phyloP scores from a whole-genome alignment of 2,797 vertebrate species.

The Chrosomus eos region DNA sequence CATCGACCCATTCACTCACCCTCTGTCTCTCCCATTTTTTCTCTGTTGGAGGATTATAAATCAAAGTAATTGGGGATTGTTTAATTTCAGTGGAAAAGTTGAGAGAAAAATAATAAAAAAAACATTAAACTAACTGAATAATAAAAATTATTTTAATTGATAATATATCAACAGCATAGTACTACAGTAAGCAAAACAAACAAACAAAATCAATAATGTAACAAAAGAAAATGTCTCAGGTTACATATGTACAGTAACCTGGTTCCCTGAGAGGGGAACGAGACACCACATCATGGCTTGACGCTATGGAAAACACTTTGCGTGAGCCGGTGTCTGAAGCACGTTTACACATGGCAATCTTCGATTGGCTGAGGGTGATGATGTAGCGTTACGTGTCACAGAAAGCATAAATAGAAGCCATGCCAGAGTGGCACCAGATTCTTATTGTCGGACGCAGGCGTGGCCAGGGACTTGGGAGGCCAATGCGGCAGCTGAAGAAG shows the following conservation, averaged over 20 bases:
- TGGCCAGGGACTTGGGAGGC: background rate
- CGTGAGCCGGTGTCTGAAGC: background rate
- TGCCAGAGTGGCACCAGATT: background rate
- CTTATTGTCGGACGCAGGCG: background rate
- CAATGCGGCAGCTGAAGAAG: background rate
- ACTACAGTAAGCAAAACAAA: background rate
- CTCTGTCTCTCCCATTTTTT: constrained; percentile 37
- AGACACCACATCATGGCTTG: background rate
- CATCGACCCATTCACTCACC: constrained; percentile 9
- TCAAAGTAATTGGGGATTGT: constrained; percentile 78
- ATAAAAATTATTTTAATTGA: background rate
- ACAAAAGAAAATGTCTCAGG: background rate
- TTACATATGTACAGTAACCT: too few relatives aligned
- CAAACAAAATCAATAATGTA: background rate
- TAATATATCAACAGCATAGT: background rate
- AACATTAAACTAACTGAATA: background rate
- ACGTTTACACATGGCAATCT: background rate
- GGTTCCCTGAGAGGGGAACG: background rate
- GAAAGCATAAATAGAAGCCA: background rate
- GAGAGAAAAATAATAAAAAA: background rate
- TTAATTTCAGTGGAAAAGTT: constrained; percentile 68
- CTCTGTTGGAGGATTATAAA: constrained; percentile 72
- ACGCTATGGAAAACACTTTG: too few relatives aligned
- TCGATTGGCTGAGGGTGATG: background rate
- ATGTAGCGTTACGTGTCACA: background rate